Conservation (phyloP, 2,888 invertebrate genomes). For the Drosophila formosana region DNA sequence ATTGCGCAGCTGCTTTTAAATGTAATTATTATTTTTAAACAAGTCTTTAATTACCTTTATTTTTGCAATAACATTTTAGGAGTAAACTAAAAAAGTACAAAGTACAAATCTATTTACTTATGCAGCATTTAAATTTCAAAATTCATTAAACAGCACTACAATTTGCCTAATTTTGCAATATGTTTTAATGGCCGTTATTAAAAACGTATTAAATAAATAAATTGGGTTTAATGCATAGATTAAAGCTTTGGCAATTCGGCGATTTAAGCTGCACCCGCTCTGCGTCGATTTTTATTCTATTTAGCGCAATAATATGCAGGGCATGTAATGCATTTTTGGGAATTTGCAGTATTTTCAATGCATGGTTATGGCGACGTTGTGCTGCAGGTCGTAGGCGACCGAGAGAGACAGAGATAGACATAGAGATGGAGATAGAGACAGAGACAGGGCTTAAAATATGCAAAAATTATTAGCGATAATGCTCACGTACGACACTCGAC, state of each 20-base stretch:
- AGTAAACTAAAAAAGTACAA: too few relatives aligned
- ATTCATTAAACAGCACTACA: not conserved
- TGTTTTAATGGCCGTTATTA: not conserved
- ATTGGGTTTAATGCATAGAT: slow-evolving; percentile 5
- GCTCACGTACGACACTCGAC: slow-evolving; percentile 79
- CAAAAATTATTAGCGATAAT: slow-evolving; percentile 82
- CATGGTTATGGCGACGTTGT: slow-evolving; percentile 24
- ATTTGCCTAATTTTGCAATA: not conserved
- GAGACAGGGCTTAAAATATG: slow-evolving; percentile 62
- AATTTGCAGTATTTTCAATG: slow-evolving; percentile 54
- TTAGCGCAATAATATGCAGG: slow-evolving; percentile 53
- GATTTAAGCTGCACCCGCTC: slow-evolving; percentile 1
- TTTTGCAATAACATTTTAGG: too few relatives aligned
- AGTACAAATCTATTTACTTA: too few relatives aligned
- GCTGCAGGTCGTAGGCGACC: slow-evolving; percentile 6
- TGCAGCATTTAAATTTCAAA: not conserved
- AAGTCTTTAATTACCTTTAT: too few relatives aligned
- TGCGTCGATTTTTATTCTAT: slow-evolving; percentile 9
- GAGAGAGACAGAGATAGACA: not conserved
- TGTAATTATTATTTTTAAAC: too few relatives aligned
- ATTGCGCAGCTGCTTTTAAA: too few relatives aligned
- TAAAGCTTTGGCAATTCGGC: slow-evolving; percentile 10
- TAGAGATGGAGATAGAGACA: too few relatives aligned
- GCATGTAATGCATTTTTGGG: slow-evolving; percentile 60
- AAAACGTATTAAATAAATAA: not conserved